Evolutionary conservation across 2,113 vertebrate genomes (phyloP).

Genomic region (Anguilla rostrata): DNA sequence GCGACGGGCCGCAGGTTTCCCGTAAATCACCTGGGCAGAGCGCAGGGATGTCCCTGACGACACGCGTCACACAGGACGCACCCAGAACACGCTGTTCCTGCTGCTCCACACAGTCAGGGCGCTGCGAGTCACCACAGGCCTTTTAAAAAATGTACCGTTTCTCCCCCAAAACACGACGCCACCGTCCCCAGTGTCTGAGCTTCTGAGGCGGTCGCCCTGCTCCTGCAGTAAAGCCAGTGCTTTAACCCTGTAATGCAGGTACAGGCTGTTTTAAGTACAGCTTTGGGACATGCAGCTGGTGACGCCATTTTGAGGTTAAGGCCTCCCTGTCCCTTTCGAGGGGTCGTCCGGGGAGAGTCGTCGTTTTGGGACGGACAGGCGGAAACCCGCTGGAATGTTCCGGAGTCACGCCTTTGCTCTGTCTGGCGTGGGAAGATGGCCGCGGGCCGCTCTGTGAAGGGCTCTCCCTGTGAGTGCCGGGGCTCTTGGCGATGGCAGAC

Average conservation of each 20-base stretch:
- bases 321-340: neutral
- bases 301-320: neutral
- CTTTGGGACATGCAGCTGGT: neutral
- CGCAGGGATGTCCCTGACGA: neutral
- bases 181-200: neutral
- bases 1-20: neutral
- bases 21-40: neutral
- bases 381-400: slow-evolving; percentile 2
- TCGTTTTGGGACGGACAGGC: neutral
- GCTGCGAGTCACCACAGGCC: neutral
- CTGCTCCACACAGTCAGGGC: neutral
- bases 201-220: neutral
- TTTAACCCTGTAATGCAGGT: neutral
- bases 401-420: neutral
- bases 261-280: neutral
- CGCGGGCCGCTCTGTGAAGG: neutral
- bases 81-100: neutral
- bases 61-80: neutral
- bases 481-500: neutral
- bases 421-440: neutral
- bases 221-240: neutral
- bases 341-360: neutral
- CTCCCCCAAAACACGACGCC: neutral
- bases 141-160: neutral
- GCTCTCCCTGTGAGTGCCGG: neutral